These are phyloP conservation scores for Tinea pellionella DNA, from an alignment of 2,888 invertebrate genomes.

Conservation along the genomic window DNA sequence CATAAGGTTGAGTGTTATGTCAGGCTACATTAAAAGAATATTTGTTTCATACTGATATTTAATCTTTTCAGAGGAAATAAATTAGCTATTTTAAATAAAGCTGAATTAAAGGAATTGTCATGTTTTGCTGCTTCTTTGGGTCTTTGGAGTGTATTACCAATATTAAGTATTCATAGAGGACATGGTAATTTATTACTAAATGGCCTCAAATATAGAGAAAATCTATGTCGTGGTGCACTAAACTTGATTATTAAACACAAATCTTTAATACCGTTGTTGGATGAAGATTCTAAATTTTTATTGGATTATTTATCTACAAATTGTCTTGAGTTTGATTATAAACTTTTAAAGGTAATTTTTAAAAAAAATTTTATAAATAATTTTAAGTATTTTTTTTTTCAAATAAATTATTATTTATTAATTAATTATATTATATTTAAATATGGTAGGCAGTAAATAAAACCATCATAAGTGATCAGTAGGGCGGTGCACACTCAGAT, in stretches of 20 bases:
- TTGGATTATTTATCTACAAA: conserved; percentile 63
- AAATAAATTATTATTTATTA: no score
- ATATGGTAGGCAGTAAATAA: no score
- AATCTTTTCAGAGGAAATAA: conserved; percentile 39
- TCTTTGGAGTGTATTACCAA: conserved; percentile 57
- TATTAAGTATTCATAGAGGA: conserved; percentile 48
- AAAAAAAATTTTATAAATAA: not conserved
- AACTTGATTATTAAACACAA: conserved; percentile 36
- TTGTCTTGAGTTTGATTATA: conserved; percentile 60
- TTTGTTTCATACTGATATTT: no score
- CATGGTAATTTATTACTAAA: conserved; percentile 38
- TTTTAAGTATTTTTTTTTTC: no score
- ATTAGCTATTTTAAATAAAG: conserved; percentile 33
- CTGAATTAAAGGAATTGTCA: conserved; percentile 41
- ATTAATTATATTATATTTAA: no score
- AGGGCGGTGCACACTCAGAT: no score
- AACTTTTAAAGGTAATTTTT: conserved; percentile 62
- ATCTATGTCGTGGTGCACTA: conserved; percentile 48
- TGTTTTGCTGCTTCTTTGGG: conserved; percentile 48
- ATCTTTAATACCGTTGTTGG: conserved; percentile 45
- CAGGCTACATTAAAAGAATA: no score
- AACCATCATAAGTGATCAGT: no score
- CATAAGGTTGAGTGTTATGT: no score
- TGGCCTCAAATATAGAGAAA: conserved; percentile 35
- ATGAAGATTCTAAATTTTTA: conserved; percentile 58